These are phyloP conservation scores for Papilio glaucus DNA, from an alignment of 1,140 invertebrate genomes.

Conservation along the genomic window DNA sequence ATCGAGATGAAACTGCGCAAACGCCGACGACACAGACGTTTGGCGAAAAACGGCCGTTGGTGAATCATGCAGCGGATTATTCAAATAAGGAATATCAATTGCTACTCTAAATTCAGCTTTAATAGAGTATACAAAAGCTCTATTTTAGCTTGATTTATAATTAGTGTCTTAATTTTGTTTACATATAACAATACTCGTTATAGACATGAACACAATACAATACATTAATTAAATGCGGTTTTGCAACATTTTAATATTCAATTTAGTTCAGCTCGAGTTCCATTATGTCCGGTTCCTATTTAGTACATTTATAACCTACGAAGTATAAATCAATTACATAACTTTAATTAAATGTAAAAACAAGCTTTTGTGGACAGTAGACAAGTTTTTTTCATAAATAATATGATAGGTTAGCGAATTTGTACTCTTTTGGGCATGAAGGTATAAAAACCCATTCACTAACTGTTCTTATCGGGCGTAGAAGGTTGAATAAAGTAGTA, in stretches of 20 bases:
- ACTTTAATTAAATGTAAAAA: too few species aligned
- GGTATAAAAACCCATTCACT: too few species aligned
- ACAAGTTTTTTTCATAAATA: too few species aligned
- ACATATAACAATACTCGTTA: not conserved
- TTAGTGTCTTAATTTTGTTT: not conserved
- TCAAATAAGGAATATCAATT: constrained; percentile 35
- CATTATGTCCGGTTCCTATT: too few species aligned
- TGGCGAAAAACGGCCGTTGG: constrained; percentile 50
- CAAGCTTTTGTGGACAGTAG: too few species aligned
- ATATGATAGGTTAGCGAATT: too few species aligned
- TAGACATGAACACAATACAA: not conserved
- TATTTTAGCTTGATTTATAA: not conserved
- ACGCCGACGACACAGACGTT: constrained; percentile 21
- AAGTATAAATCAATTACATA: too few species aligned
- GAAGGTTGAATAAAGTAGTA: too few species aligned
- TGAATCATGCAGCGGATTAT: constrained; percentile 48
- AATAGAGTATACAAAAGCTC: not conserved
- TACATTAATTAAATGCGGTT: not conserved
- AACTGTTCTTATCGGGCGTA: too few species aligned
- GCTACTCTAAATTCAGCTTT: constrained; percentile 6
- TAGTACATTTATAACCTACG: too few species aligned
- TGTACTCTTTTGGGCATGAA: too few species aligned
- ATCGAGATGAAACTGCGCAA: constrained; percentile 27
- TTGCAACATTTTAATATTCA: not conserved
- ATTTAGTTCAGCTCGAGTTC: too few species aligned